These are phyloP conservation scores for Trissoscelio sp. DNA, from an alignment of 2,888 invertebrate genomes.

Conservation along the genomic window DNA sequence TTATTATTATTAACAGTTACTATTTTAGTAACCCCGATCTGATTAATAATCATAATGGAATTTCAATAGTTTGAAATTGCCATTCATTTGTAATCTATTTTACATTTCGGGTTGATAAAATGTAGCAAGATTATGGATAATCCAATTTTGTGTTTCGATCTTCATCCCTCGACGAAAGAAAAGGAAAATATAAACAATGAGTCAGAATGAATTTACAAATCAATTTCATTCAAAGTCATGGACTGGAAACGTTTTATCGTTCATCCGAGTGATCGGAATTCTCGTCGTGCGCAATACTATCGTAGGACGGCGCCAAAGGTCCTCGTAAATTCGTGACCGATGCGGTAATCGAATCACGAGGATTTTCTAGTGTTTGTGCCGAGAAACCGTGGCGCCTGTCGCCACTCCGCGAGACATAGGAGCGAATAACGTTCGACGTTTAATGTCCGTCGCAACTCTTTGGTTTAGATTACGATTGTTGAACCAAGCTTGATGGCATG, in stretches of 20 bases:
- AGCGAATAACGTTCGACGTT: slow-evolving; percentile 80
- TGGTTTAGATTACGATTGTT: slow-evolving; percentile 66
- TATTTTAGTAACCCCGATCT: too few species aligned
- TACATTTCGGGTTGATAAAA: too few species aligned
- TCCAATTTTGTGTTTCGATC: slow-evolving; percentile 44
- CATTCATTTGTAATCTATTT: too few species aligned
- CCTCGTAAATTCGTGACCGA: slow-evolving; percentile 71
- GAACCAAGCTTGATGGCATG: slow-evolving; percentile 64
- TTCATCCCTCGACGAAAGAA: slow-evolving; percentile 19
- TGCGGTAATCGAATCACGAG: slow-evolving; percentile 70
- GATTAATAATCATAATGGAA: neutral
- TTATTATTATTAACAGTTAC: too few species aligned
- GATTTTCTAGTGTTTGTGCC: slow-evolving; percentile 70
- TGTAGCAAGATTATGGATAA: slow-evolving; percentile 41
- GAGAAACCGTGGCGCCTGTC: slow-evolving; percentile 72
- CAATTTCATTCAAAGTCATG: slow-evolving; percentile 70
- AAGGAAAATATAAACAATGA: slow-evolving; percentile 65
- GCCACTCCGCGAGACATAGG: slow-evolving; percentile 71
- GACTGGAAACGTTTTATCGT: slow-evolving; percentile 69
- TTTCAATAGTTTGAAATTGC: too few species aligned
- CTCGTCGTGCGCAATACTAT: slow-evolving; percentile 65
- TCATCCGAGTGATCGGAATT: slow-evolving; percentile 69
- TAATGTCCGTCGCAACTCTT: slow-evolving; percentile 77
- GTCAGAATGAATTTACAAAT: slow-evolving; percentile 67
- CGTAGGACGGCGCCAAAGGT: slow-evolving; percentile 69